Conservation (phyloP, 2,113 vertebrate species). For the Nyctereutes procyonoides region DNA sequence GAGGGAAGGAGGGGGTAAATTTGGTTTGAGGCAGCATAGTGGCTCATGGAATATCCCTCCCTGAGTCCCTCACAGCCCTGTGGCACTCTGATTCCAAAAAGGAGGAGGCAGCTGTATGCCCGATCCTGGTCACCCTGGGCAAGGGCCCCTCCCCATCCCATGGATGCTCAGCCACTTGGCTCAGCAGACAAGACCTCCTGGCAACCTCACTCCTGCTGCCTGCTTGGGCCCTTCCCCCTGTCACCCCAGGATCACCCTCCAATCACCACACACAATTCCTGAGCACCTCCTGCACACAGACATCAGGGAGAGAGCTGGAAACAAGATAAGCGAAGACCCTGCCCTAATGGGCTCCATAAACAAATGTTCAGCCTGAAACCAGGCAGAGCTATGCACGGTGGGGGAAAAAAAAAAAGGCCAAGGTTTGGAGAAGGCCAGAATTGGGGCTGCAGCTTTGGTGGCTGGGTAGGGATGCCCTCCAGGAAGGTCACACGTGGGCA, state of each 20-base stretch:
- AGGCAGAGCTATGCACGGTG: background rate
- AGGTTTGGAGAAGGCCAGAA: no score
- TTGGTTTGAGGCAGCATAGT: background rate
- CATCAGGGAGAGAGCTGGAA: background rate
- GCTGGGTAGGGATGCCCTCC: background rate
- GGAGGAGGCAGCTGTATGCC: background rate
- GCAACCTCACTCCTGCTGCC: background rate
- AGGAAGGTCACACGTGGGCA: background rate
- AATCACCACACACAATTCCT: background rate
- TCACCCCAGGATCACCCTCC: background rate
- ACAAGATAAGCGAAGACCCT: background rate
- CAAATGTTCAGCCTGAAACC: background rate
- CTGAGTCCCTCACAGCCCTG: background rate
- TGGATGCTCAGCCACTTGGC: background rate
- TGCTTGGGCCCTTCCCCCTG: no score
- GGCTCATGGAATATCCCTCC: background rate
- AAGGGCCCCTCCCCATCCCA: background rate
- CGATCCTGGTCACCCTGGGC: background rate
- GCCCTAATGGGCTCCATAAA: background rate
- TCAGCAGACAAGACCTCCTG: background rate
- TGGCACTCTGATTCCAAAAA: background rate
- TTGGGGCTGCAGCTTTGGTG: background rate
- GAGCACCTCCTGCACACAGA: background rate
- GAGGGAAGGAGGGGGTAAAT: background rate
- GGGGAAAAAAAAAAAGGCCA: rapidly evolving